Base-by-base conservation (phyloP, 2,113 vertebrate species). In the Chamaea fasciata region DNA sequence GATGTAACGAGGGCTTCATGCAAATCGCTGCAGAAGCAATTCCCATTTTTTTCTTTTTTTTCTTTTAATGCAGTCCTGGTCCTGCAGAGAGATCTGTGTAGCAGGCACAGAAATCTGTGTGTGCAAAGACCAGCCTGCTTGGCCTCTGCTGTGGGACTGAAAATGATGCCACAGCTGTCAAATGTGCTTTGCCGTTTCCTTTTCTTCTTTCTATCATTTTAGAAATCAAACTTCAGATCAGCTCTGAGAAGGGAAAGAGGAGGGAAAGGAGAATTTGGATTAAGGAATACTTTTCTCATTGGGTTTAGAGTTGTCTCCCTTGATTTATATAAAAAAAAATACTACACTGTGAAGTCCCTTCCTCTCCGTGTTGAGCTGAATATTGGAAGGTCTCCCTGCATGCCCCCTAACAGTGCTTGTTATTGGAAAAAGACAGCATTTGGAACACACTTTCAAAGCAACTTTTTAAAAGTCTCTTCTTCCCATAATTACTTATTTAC, bases 181-280 rank as follows among this genome's bases (percentile, higher is more conserved):
- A 89, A 75, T 31, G 39, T 39, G 37, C 76, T 93, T 78, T 95
- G 83, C 71, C 39, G 18, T 74, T 88, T 90, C 76, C 44, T 70
- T 89, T 74, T 69, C 31, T 57, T 53, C 21, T 69, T 88, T 84
- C 83, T 84, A 63, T 57, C 41, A 56, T 50, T 90, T 92, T 37
- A 84, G 89, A 90, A 95, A 89, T 68, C 55, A 90, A 92, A 89
- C 76, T 95, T 96, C 73, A 92, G 42, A 83, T 59, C 83, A 81
- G 42, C 44, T 62, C 73, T 56, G 64, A 86, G 80, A 95, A 83
- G 19, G 41, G 44, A 64, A 49, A 59, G 27, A 33, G 52, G 64
- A 81, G 56, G 49, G 57, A 86, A 92, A 83, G 39, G 33, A 59
- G 68, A 86, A 49, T 31, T 35, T 41, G 60, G 64, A 91, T 89